Base-by-base conservation (phyloP, 2,113 vertebrate species). In the Campylorhamphus procurvoides region DNA sequence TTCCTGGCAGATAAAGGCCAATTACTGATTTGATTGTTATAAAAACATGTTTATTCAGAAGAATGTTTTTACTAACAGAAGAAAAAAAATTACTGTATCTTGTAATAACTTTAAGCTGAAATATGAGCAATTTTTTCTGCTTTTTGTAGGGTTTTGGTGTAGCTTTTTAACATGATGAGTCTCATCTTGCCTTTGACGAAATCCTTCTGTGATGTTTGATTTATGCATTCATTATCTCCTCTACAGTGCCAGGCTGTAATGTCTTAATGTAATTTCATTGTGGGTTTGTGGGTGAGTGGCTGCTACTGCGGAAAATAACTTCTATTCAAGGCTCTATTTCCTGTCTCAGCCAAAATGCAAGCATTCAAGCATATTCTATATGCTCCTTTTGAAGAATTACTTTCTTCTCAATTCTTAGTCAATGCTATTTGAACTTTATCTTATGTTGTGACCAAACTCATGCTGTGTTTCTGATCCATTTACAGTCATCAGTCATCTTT, bases 191-290 rank as follows among this genome's bases (percentile, higher is more conserved):
- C n/a, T 83, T 76, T 83, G 55, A 78, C 2, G 5, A 92, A 95
- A 76, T 74, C 14, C 29, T 73, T 76, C 67, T 74, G 12, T 67
- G 67, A 37, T 90, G 60, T 88, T 84, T 46, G 66, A 85, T 93
- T 55, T 93, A 67, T 91, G 37, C 63, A 74, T 84, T 88, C 31
- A 33, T 74, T 91, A 44, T 69, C 50, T 77, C 27, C 81, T 64
- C 77, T 86, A 27, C 52, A 56, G 46, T 81, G 64, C 68, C 47
- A 86, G 85, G 29, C 79, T 93, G 50, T 66, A 62, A 67, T 44
- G 60, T 89, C 84, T 81, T 86, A 93, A 66, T 89, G 37, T 86
- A 74, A 71, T 78, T 87, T 87, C 56, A 29, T 60, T 87, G 77
- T 78, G 69, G 35, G n/a, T 84, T 87, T 87, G 42, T 91, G 89